These are phyloP conservation scores for Cherax destructor DNA, from an alignment of 1,140 invertebrate species.

Conservation along the genomic window DNA sequence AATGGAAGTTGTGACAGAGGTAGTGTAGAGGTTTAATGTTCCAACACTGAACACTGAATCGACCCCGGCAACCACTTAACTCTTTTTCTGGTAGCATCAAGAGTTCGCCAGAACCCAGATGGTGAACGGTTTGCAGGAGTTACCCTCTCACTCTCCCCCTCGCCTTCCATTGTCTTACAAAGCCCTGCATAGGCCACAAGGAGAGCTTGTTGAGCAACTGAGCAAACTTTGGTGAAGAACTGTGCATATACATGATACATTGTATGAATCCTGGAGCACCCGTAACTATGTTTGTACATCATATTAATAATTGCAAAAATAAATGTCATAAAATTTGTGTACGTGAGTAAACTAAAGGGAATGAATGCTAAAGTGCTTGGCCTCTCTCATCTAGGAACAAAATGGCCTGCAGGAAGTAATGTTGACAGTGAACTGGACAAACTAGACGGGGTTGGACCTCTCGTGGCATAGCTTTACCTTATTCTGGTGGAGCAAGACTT, in stretches of 20 bases:
- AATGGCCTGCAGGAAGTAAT: neutral
- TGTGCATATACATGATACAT: neutral
- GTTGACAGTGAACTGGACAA: slow-evolving; percentile 7
- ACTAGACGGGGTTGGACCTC: neutral
- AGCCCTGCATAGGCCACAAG: slow-evolving; percentile 60
- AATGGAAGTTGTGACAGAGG: slow-evolving; percentile 40
- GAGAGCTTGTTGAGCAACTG: slow-evolving; percentile 47
- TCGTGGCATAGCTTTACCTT: slow-evolving; percentile 15
- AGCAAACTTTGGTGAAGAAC: slow-evolving; percentile 1
- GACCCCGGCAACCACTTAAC: slow-evolving; percentile 59
- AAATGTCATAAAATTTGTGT: slow-evolving; percentile 9
- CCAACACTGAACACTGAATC: slow-evolving; percentile 54
- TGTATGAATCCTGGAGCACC: neutral
- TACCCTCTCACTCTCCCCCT: slow-evolving; percentile 64
- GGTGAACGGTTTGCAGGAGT: slow-evolving; percentile 53
- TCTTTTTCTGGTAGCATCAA: slow-evolving; percentile 42
- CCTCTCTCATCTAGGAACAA: neutral
- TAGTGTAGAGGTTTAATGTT: slow-evolving; percentile 45
- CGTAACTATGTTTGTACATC: neutral
- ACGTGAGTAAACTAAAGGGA: neutral
- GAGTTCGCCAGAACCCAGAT: slow-evolving; percentile 42
- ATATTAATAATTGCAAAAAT: neutral
- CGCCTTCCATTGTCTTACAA: slow-evolving; percentile 55
- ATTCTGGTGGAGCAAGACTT: slow-evolving; percentile 61
- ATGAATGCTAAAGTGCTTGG: neutral